A percentile compares a stretch with the other conserved stretches of the same genome.
phyloP scores from a whole-genome alignment of 2,113 vertebrate genomes.

The Poicephalus meyeri region DNA sequence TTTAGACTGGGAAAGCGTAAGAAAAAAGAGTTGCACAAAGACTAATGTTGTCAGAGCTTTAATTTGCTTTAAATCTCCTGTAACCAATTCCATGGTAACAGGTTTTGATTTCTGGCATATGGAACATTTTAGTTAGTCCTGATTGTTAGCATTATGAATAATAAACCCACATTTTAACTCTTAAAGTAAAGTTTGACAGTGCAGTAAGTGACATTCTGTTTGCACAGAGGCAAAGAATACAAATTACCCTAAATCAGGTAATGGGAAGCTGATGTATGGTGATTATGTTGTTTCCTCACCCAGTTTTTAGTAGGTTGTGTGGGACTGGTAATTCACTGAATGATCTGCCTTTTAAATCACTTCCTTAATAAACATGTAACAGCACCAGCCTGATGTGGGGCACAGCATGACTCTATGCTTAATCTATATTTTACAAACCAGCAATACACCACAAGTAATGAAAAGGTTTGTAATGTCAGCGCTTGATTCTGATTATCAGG shows the following conservation, averaged over 20 bases:
- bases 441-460: slow-evolving; percentile 23
- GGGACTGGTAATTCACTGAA: slow-evolving; percentile 12
- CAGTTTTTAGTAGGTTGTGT: slow-evolving; percentile 12
- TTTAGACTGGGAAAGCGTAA: background rate
- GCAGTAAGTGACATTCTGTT: slow-evolving; percentile 49
- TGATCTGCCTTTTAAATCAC: slow-evolving; percentile 53
- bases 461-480: background rate
- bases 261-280: slow-evolving; percentile 44
- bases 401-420: slow-evolving; percentile 6
- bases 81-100: slow-evolving; percentile 47
- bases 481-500: background rate
- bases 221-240: slow-evolving; percentile 59
- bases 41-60: slow-evolving; percentile 41
- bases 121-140: slow-evolving; percentile 45
- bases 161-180: slow-evolving; percentile 63
- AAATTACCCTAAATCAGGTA: slow-evolving; percentile 65
- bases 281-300: slow-evolving; percentile 41
- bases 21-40: background rate
- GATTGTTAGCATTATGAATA: slow-evolving; percentile 53
- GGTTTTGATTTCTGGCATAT: slow-evolving; percentile 58
- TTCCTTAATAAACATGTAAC: slow-evolving; percentile 63
- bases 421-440: slow-evolving; percentile 46
- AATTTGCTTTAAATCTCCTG: slow-evolving; percentile 64
- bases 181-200: slow-evolving; percentile 62
- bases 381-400: slow-evolving; percentile 30